Percentiles rank a stretch among this genome's conserved stretches.
phyloP scores from a whole-genome alignment of 2,888 invertebrate species.

The Lamproptera curius region DNA sequence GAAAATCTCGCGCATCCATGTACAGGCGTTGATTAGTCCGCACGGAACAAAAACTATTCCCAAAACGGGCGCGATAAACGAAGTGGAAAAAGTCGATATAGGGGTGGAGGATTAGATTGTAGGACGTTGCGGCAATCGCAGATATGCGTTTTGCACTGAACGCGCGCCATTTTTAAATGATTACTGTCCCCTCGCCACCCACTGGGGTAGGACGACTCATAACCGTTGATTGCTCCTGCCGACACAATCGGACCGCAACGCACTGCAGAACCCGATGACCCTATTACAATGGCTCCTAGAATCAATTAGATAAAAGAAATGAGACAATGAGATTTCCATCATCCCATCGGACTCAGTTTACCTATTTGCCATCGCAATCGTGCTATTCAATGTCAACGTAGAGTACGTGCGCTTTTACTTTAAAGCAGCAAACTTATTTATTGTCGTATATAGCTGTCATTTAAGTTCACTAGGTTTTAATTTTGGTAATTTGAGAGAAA shows the following conservation, averaged over 20 bases:
- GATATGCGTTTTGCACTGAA: constrained; percentile 66
- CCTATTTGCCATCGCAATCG: neutral
- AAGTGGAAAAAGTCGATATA: constrained; percentile 75
- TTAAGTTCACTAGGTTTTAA: too few relatives aligned
- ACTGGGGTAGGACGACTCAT: constrained; percentile 38
- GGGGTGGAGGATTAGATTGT: constrained; percentile 62
- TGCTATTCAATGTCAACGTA: too few relatives aligned
- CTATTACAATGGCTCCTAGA: constrained; percentile 57
- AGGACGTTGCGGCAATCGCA: constrained; percentile 64
- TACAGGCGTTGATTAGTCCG: constrained; percentile 71
- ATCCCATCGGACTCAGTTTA: constrained; percentile 5
- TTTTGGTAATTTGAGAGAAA: too few relatives aligned
- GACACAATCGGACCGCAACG: constrained; percentile 51
- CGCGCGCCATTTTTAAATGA: constrained; percentile 65
- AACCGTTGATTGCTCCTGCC: constrained; percentile 64
- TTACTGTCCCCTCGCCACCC: constrained; percentile 42
- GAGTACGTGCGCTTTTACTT: too few relatives aligned
- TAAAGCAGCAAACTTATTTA: too few relatives aligned
- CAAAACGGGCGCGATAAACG: constrained; percentile 65
- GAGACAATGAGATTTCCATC: constrained; percentile 21
- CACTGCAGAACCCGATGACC: constrained; percentile 48
- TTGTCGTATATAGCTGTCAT: too few relatives aligned
- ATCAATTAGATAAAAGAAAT: constrained; percentile 56
- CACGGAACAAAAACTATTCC: constrained; percentile 72
- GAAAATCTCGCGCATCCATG: constrained; percentile 44